Conservation (phyloP, 2,888 invertebrate genomes). For the Pollenia griseotomentosa region DNA sequence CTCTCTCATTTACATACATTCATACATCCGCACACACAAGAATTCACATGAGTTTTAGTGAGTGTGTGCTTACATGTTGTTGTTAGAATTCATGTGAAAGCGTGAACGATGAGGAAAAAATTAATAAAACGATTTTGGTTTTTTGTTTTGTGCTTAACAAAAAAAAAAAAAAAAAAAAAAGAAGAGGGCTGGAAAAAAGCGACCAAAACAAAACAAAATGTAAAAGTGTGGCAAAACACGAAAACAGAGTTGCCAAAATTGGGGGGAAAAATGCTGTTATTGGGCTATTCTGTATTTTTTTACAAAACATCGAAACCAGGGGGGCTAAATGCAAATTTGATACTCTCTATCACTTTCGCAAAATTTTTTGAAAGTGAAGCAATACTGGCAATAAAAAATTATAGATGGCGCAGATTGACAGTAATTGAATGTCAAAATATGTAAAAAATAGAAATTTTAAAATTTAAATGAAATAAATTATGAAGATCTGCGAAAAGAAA, state of each 20-base stretch:
- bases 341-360: no score
- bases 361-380: no score
- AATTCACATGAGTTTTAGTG: background rate
- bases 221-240: conserved; percentile 75
- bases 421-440: no score
- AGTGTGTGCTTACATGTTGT: conserved; percentile 34
- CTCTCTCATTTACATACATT: conserved; percentile 46
- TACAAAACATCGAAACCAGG: no score
- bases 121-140: conserved; percentile 68
- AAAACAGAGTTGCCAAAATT: conserved; percentile 68
- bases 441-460: no score
- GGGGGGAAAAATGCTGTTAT: background rate
- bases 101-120: conserved; percentile 65
- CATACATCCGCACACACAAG: background rate
- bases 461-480: no score
- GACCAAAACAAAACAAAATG: conserved; percentile 70
- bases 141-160: conserved; percentile 60
- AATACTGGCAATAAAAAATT: no score
- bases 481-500: no score
- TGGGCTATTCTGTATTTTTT: background rate
- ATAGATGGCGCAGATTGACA: no score
- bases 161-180: conserved; percentile 35
- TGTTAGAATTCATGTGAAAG: conserved; percentile 66
- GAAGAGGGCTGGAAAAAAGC: conserved; percentile 43
- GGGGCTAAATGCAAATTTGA: no score